Base-by-base conservation (phyloP, 2,888 invertebrate genomes). In the Osmoderma eremita region DNA sequence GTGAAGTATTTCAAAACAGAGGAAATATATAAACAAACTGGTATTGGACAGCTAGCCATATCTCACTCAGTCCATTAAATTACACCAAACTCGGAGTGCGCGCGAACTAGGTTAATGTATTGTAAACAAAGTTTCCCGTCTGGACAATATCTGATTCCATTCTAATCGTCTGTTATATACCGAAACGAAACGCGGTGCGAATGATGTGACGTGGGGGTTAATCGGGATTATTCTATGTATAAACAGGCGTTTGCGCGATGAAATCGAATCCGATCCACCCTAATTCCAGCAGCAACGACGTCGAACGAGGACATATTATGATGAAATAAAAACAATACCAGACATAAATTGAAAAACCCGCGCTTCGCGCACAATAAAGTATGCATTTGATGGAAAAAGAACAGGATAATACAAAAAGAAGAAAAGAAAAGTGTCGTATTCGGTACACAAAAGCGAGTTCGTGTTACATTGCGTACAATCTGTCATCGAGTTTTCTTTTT, bases 401-500 rank as follows among this genome's bases (percentile, higher is more conserved):
- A 53, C 41, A 24, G 58, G 48, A 50, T 41, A 64, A 51, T 39
- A 42, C 45, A 38, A 63, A 13, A 42, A 58, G 17, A 45, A 24
- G 36, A 48, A 61, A 61, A 41, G 58, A 61, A 56, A 50, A 50
- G 24, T 30, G 58, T 20, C 48, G 48, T 61, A 61, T 61, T 48
- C 58, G 58, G 45, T 38, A 61, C 58, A 61, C 58, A 61, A 61
- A 48, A 61, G 58, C 58, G 64, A 58, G 67, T 61, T 65, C 65
- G 54, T 63, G 62, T 65, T 68, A 68, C 64, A 63, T 68, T 62
- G 63, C 61, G 64, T 66, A 63, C 67, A 67, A 51, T 67, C 71
- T 72, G 73, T 74, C 73, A 73, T 70, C 72, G 70, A 62, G 65
- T 72, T 72, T 75, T 70, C 74, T 61, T 61, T 56, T 61, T 74